These are phyloP conservation scores for Heliconius eleuchia DNA, from an alignment of 1,140 invertebrate species.

Conservation along the genomic window DNA sequence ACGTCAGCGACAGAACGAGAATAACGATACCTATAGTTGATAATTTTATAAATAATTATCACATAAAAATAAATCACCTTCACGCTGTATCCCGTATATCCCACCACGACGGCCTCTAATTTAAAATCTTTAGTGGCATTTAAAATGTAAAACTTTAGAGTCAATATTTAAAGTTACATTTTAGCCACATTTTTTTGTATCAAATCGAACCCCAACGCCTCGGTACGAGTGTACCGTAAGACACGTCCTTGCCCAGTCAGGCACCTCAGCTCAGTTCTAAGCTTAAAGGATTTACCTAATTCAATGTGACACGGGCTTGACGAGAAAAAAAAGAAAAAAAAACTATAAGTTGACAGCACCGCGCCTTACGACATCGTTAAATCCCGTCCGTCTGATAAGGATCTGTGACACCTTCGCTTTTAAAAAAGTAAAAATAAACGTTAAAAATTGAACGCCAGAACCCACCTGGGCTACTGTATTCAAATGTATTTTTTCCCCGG, in stretches of 20 bases:
- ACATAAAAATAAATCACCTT: too few species aligned
- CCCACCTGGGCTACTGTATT: slow-evolving; percentile 76
- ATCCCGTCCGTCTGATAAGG: slow-evolving; percentile 72
- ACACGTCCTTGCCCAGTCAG: slow-evolving; percentile 32
- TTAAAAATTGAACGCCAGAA: slow-evolving; percentile 53
- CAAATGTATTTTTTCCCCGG: slow-evolving; percentile 68
- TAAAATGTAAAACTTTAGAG: not conserved
- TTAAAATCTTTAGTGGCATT: not conserved
- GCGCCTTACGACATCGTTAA: slow-evolving; percentile 75
- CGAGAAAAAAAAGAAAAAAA: slow-evolving; percentile 61
- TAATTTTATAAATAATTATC: too few species aligned
- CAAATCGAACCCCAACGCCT: not conserved
- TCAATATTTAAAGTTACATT: not conserved
- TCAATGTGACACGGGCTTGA: slow-evolving; percentile 72
- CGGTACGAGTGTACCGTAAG: slow-evolving; percentile 20
- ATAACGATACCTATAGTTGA: not conserved
- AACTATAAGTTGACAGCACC: slow-evolving; percentile 63
- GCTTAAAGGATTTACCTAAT: slow-evolving; percentile 77
- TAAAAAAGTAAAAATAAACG: slow-evolving; percentile 40
- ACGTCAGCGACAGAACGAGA: not conserved
- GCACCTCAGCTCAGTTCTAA: slow-evolving; percentile 62
- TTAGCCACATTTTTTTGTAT: not conserved
- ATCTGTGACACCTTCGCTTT: slow-evolving; percentile 74
- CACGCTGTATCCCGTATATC: too few species aligned
- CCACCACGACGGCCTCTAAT: too few species aligned